Evolutionary conservation across 2,113 vertebrate species (phyloP).

Genomic region (Cephalopterus ornatus): DNA sequence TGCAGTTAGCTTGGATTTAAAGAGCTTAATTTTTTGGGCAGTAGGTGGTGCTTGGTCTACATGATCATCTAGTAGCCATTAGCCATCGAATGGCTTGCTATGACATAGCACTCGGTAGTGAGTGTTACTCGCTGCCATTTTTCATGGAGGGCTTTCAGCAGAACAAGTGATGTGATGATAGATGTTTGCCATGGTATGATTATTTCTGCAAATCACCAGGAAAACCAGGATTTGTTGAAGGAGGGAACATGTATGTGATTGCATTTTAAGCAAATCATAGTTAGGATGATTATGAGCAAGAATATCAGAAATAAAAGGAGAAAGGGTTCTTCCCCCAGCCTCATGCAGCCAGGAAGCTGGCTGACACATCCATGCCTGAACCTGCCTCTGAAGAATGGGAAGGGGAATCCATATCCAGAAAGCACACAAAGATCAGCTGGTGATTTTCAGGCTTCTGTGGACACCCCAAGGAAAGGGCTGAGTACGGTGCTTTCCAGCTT

Average conservation of each 20-base stretch:
- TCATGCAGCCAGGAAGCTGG: not conserved
- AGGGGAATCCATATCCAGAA: not conserved
- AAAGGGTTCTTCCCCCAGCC: too few relatives aligned
- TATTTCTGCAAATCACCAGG: not conserved
- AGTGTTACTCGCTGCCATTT: not conserved
- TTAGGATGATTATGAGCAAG: not conserved
- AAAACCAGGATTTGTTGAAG: not conserved
- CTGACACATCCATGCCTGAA: not conserved
- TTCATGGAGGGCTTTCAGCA: not conserved
- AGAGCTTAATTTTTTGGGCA: not conserved
- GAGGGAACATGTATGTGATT: accelerated
- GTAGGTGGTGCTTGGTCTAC: conserved; percentile 4
- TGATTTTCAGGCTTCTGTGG: not conserved
- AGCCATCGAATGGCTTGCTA: accelerated
- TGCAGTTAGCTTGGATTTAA: not conserved
- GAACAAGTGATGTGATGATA: not conserved
- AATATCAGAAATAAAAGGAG: not conserved
- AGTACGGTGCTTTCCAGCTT: not conserved
- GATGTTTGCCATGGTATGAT: accelerated
- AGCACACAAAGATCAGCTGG: not conserved
- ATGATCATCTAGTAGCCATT: accelerated
- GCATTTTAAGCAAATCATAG: not conserved
- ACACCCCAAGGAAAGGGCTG: not conserved
- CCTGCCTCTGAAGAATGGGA: not conserved
- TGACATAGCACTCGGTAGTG: accelerated